phyloP scores from a whole-genome alignment of 2,888 invertebrate species.

The Polyommatus icarus region DNA sequence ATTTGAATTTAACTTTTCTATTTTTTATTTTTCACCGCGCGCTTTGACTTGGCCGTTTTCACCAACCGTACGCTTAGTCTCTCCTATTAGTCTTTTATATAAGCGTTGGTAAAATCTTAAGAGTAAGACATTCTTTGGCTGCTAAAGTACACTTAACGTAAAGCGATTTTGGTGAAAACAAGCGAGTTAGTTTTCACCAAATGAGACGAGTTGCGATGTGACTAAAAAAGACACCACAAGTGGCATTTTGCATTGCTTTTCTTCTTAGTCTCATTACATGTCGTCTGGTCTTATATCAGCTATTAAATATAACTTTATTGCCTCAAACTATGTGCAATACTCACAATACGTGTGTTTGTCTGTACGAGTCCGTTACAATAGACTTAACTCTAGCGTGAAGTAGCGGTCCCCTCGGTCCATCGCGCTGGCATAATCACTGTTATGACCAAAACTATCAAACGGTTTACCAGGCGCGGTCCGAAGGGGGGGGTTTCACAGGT shows the following conservation, averaged over 20 bases:
- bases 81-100: not conserved
- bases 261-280: no score
- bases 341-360: not conserved
- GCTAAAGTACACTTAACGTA: not conserved
- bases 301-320: not conserved
- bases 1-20: not conserved
- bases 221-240: no score
- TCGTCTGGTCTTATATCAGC: no score
- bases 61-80: no score
- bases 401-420: conserved; percentile 30
- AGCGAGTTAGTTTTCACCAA: not conserved
- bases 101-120: not conserved
- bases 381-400: conserved; percentile 23
- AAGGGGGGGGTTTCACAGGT: no score
- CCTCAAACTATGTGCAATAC: not conserved
- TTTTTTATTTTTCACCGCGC: no score
- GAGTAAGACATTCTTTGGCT: not conserved
- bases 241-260: no score
- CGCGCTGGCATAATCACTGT: conserved; percentile 19
- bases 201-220: no score
- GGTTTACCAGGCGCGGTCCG: no score
- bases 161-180: not conserved
- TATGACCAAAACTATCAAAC: not conserved
- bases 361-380: not conserved
- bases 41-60: no score